Conservation (phyloP, 2,888 invertebrate species). For the Athalia circularis region DNA sequence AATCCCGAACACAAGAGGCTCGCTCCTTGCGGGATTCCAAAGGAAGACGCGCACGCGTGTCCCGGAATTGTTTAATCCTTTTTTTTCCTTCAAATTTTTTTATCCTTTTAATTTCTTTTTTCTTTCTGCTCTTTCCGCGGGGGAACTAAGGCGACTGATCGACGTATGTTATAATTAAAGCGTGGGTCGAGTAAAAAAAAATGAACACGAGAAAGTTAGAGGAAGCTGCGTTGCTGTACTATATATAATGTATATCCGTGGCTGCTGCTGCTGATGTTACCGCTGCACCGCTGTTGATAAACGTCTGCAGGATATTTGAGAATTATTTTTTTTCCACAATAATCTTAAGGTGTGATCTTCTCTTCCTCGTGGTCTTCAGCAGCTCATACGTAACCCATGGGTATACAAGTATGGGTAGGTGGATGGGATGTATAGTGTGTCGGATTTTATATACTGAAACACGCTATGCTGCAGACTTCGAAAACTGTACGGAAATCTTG, state of each 20-base stretch:
- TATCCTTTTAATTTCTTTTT: neutral
- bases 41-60: neutral
- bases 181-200: slow-evolving; percentile 25
- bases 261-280: neutral
- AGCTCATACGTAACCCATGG: neutral
- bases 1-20: neutral
- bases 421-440: neutral
- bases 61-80: neutral
- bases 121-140: neutral
- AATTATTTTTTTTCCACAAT: neutral
- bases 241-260: too few relatives aligned
- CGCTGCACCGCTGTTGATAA: neutral
- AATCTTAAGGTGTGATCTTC: slow-evolving; percentile 8
- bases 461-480: too few relatives aligned
- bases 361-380: neutral
- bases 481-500: too few relatives aligned
- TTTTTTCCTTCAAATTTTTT: neutral
- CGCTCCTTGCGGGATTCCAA: too few relatives aligned
- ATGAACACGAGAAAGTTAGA: slow-evolving; percentile 22
- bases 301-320: slow-evolving; percentile 17
- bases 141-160: slow-evolving; percentile 18
- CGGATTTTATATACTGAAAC: neutral
- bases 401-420: neutral
- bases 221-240: neutral
- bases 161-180: slow-evolving; percentile 29